Base-by-base conservation (phyloP, 2,888 invertebrate species). In the Imbricaverruca yamaguchii region DNA sequence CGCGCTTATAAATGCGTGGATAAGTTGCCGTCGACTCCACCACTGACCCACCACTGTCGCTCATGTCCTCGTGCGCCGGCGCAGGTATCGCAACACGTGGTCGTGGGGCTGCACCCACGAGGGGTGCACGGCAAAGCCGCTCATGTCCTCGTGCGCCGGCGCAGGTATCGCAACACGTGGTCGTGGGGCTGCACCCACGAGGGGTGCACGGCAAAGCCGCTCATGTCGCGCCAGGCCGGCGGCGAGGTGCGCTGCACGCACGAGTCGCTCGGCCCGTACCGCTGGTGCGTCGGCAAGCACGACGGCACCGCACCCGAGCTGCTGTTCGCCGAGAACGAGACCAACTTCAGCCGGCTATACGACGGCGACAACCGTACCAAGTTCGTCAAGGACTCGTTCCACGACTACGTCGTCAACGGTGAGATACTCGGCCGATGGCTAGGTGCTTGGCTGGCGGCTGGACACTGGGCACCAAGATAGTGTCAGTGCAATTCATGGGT, bases 241-340 rank as follows among this genome's bases (percentile, higher is more conserved):
- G 39, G 84, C 10, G 82, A 83, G 59, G 85, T 86, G 21, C 65
- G 82, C 10, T 85, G 85, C 81, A 83, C 83, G 63, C 86, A 86
- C 83, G 85, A 85, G 65, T 84, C 85, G 21, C 81, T 86, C 81
- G 85, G 86, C 0, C 81, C 81, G 9, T 82, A 79, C 61, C 55
- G 23, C 18, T 84, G 83, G 82, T 83, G 82, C 25, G 83, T 81
- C 10, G 82, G 74, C 15, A 65, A 67, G 18, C 80, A 12, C 21
- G 81, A 57, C 23, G 82, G 74, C 8, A 23, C 39, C 67, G n/a
- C 55, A 15, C 79, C 83, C 3, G 83, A 85, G 9, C 78, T 87
- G 25, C 83, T 87, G 23, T 87, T 87, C 83, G 87, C 87, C 3
- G 86, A 87, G 61, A 87, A 87, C 83, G 86, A 87, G 81, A 87